A percentile compares a stretch with the other conserved stretches of the same genome.
Evolutionary conservation across 2,113 vertebrate species (phyloP).

Genomic region (Pachycephala philippinensis): DNA sequence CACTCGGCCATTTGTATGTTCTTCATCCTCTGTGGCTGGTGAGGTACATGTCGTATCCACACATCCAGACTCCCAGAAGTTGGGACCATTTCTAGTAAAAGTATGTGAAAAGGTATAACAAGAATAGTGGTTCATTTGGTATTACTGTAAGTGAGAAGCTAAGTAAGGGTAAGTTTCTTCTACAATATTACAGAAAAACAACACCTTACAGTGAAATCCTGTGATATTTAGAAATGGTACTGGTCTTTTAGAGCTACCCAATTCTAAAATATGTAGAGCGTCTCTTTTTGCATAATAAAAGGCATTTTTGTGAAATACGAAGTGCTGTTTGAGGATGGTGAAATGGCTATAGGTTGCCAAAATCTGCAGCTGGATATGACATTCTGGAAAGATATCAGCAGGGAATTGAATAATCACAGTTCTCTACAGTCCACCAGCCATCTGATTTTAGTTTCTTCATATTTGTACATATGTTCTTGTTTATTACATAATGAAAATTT

Average conservation of each 20-base stretch:
- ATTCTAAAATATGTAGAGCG: neutral
- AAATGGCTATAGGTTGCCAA: slow-evolving; percentile 6
- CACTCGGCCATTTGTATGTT: neutral
- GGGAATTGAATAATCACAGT: slow-evolving; percentile 10
- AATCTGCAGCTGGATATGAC: slow-evolving; percentile 24
- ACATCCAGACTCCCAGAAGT: neutral
- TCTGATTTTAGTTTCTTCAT: slow-evolving; percentile 40
- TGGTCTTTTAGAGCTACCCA: neutral
- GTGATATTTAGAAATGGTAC: neutral
- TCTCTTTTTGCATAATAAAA: neutral
- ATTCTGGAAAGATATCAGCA: slow-evolving; percentile 32
- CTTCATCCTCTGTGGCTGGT: neutral
- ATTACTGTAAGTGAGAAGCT: neutral
- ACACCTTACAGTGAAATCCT: neutral
- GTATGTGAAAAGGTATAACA: neutral
- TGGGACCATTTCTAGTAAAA: neutral
- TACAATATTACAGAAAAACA: neutral
- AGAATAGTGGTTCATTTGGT: neutral
- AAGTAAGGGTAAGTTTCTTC: neutral
- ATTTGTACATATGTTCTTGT: slow-evolving; percentile 43
- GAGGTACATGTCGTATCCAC: neutral
- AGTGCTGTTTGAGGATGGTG: neutral
- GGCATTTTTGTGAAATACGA: neutral
- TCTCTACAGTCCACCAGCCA: neutral
- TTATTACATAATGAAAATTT: slow-evolving; percentile 52